Evolutionary conservation across 2,113 vertebrate genomes (phyloP).

Genomic region (Ammodytes dubius): DNA sequence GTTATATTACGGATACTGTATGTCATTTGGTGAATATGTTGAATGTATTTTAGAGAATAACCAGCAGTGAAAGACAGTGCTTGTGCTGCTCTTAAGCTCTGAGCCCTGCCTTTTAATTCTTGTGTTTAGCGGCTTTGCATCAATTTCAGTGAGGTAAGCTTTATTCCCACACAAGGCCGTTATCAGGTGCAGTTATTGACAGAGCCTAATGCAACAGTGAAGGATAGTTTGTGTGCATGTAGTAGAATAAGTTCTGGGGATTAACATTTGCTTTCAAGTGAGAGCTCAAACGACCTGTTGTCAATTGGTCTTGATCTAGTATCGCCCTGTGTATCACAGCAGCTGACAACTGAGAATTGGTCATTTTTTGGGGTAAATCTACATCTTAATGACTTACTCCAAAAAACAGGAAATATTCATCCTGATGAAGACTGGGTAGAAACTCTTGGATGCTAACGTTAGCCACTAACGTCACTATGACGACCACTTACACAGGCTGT

Average conservation of each 20-base stretch:
- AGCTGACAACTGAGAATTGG: constrained; percentile 13
- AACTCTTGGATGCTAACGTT: too few relatives aligned
- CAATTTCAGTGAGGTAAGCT: constrained; percentile 44
- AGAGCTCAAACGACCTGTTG: constrained; percentile 11
- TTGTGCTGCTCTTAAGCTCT: background rate
- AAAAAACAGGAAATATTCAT: too few relatives aligned
- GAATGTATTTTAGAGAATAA: background rate
- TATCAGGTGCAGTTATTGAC: constrained; percentile 60
- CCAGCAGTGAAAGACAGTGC: background rate
- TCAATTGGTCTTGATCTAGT: constrained; percentile 19
- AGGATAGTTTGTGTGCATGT: constrained; percentile 58
- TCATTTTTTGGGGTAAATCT: background rate
- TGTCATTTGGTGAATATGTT: background rate
- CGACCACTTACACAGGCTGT: too few relatives aligned
- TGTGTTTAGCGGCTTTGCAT: constrained; percentile 23
- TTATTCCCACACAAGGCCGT: constrained; percentile 41
- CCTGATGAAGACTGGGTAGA: too few relatives aligned
- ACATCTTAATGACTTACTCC: background rate
- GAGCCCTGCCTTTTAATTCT: constrained; percentile 2
- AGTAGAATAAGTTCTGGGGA: constrained; percentile 57
- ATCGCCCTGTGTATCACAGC: constrained; percentile 7
- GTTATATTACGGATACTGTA: too few relatives aligned
- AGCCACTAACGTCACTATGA: too few relatives aligned
- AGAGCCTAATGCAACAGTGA: constrained; percentile 48
- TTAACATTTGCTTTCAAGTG: constrained; percentile 54